Percentiles rank a stretch among this genome's conserved stretches.
Conservation (phyloP, 23 tunicate genomes). For the Aplidium turbinatum region DNA sequence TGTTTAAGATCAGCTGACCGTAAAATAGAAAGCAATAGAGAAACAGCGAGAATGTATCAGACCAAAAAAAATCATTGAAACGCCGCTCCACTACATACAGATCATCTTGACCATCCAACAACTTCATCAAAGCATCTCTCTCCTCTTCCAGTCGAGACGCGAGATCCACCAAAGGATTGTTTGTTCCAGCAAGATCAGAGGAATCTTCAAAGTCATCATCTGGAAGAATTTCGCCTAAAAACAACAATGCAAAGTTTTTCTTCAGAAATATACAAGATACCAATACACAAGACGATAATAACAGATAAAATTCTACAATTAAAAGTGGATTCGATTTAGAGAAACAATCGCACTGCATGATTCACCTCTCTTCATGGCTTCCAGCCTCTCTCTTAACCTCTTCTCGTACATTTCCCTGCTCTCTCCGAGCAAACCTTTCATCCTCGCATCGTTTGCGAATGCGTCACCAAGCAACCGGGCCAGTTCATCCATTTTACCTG, state of each 20-base stretch:
- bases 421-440: constrained; percentile 63
- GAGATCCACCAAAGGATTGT: constrained; percentile 70
- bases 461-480: constrained; percentile 75
- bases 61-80: no score
- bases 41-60: no score
- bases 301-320: no score
- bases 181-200: constrained; percentile 24
- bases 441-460: constrained; percentile 51
- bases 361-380: constrained; percentile 56
- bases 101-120: constrained; percentile 70
- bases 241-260: constrained; percentile 1
- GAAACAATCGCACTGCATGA: neutral
- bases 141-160: constrained; percentile 59
- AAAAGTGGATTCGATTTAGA: neutral
- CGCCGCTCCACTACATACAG: no score
- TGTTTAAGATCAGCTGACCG: no score
- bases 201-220: constrained; percentile 39
- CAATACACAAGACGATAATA: no score
- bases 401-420: constrained; percentile 70
- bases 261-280: no score
- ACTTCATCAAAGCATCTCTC: constrained; percentile 60
- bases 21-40: no score
- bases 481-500: constrained; percentile 69
- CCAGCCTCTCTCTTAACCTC: constrained; percentile 60
- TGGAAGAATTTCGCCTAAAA: constrained; percentile 16